These are phyloP conservation scores for Cosmia trapezina DNA, from an alignment of 2,888 invertebrate genomes.

Conservation along the genomic window DNA sequence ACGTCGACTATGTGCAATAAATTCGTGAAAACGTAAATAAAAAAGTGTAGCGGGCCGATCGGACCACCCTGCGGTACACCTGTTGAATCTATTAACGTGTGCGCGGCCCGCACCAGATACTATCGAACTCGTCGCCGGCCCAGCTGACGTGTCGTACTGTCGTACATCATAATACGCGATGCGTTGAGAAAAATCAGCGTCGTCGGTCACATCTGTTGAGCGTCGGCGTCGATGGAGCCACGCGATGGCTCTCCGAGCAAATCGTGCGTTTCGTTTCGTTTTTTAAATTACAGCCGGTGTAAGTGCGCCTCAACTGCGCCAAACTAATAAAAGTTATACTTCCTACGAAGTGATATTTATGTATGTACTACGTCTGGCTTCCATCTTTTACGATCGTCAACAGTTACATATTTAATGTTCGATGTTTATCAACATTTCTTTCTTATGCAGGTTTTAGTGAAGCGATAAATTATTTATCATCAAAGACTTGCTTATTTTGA, in stretches of 20 bases:
- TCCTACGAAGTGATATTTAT: conserved; percentile 87
- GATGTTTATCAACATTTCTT: conserved; percentile 91
- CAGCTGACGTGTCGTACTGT: conserved; percentile 77
- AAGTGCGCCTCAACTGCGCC: conserved; percentile 79
- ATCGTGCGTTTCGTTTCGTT: conserved; percentile 83
- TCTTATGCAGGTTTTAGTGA: conserved; percentile 90
- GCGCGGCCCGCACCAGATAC: conserved; percentile 77
- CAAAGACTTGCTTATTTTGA: conserved; percentile 88
- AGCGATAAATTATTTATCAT: conserved; percentile 89
- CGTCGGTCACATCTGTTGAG: conserved; percentile 74
- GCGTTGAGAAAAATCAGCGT: conserved; percentile 85
- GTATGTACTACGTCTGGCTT: conserved; percentile 86
- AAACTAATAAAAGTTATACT: conserved; percentile 84
- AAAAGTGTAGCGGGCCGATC: conserved; percentile 80
- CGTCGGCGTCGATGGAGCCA: conserved; percentile 73
- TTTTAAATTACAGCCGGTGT: conserved; percentile 80
- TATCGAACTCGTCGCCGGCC: conserved; percentile 76
- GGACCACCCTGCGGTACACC: conserved; percentile 88
- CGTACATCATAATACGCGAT: conserved; percentile 83
- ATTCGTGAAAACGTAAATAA: conserved; percentile 88
- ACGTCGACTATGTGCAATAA: conserved; percentile 87
- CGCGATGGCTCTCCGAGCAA: conserved; percentile 80
- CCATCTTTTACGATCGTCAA: conserved; percentile 89
- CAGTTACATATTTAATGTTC: conserved; percentile 90
- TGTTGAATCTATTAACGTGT: conserved; percentile 87